Evolutionary conservation across 2,797 vertebrate genomes (phyloP), one percentile per base, ranked within the genome.

Genomic region (Melanotaenia trifasciata): DNA sequence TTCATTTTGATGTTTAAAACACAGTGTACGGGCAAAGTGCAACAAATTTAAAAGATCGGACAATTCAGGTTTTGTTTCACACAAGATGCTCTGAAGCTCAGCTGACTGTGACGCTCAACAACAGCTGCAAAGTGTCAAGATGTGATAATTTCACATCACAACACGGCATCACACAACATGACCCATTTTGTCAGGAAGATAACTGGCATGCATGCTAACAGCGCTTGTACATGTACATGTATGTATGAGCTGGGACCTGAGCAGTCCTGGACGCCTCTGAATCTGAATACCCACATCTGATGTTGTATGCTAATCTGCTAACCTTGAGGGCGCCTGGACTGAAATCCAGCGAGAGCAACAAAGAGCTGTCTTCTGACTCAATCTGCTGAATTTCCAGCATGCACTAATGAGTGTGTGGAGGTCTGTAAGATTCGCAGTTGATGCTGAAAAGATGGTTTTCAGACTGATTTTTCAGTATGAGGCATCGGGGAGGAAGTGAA

Each of bases 301-400:
- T 83, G 86, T 73, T 81, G 61, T 83, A 89, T 91, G 83, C 78
- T 90, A 91, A 91, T 92, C 72, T 43, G 69, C 75, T 84, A 82
- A 90, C 87, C 88, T 87, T 75, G 66, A 81, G 81, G 76, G 64
- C 20, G n/a, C 63, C 64, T 45, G 60, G 64, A 79, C 65, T 54
- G 68, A 79, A 80, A 79, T 76, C 64, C 43, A 72, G 65, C 0
- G 54, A 67, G 64, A 53, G 67, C 35, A 68, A 69, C 76, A 79
- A 67, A 76, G 73, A 74, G 74, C 74, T 61, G 74, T 62, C 72
- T 82, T 76, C 73, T 84, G 85, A 87, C 85, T 72, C 33, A 3
- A 78, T 81, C 68, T 14, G 3, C 63, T n/a, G 75, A 79, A 70
- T 79, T 70, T 82, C 78, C 79, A 83, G 75, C 78, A 79, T 62